A percentile compares a stretch with the other conserved stretches of the same genome.
phyloP scores from a whole-genome alignment of 35 echinoderm and acorn worm genomes.

The Strongylocentrotus purpuratus region DNA sequence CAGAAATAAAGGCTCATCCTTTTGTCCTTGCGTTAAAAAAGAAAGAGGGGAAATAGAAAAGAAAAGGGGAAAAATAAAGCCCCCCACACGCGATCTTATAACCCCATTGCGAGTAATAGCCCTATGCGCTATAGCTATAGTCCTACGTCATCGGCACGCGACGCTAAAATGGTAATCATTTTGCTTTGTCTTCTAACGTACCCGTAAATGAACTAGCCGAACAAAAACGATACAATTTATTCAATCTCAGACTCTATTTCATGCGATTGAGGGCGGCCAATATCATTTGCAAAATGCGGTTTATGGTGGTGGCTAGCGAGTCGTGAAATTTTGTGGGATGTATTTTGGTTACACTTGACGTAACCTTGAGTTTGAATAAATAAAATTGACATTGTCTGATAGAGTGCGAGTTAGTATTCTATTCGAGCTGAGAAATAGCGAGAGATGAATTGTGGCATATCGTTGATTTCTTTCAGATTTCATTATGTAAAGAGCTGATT shows the following conservation, averaged over 20 bases:
- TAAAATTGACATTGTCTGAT: background rate
- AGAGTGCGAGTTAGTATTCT: background rate
- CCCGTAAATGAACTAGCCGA: background rate
- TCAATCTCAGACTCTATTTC: background rate
- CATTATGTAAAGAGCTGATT: background rate
- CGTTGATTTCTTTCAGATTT: background rate
- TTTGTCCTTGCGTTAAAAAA: background rate
- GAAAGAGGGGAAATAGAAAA: background rate
- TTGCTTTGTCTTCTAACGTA: background rate
- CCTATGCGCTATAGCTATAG: background rate
- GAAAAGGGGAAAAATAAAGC: background rate
- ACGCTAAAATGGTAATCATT: background rate
- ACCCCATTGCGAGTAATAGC: background rate
- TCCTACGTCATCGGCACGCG: background rate
- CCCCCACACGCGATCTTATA: background rate
- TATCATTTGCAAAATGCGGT: conserved; percentile 12
- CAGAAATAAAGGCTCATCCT: conserved; percentile 16
- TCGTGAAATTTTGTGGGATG: conserved; percentile 1
- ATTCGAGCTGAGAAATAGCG: background rate
- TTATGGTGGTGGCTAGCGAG: background rate
- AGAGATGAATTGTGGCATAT: background rate
- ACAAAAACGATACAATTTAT: background rate
- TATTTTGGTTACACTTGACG: background rate
- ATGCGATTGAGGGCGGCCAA: background rate
- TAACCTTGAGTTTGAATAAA: background rate